Evolutionary conservation across 2,113 vertebrate genomes (phyloP).

Genomic region (Peucedramus taeniatus): DNA sequence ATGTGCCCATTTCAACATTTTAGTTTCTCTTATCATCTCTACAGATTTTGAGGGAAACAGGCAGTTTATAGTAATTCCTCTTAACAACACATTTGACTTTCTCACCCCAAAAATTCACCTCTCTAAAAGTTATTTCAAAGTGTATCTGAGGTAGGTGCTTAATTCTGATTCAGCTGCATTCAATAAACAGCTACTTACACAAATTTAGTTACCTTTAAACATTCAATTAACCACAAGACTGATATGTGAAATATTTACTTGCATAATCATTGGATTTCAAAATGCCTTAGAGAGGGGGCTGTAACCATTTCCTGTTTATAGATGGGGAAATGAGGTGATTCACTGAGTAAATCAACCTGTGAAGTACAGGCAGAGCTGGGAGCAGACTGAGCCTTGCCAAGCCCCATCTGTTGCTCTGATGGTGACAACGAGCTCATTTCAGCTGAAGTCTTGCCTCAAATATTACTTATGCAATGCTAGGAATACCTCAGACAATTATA

Average conservation of each 20-base stretch:
- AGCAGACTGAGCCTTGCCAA: not conserved
- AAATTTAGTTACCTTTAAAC: not conserved
- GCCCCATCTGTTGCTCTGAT: not conserved
- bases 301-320: not conserved
- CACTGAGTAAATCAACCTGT: not conserved
- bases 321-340: not conserved
- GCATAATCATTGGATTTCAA: not conserved
- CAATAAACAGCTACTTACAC: not conserved
- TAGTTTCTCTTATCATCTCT: not conserved
- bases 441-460: not conserved
- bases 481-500: not conserved
- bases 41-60: not conserved
- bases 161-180: not conserved
- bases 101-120: not conserved
- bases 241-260: not conserved
- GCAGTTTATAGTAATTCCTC: not conserved
- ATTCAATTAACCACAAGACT: not conserved
- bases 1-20: not conserved
- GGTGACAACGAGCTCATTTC: not conserved
- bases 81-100: not conserved
- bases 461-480: not conserved
- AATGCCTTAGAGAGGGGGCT: not conserved
- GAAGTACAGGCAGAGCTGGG: not conserved
- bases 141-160: not conserved
- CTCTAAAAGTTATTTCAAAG: not conserved